A percentile compares a stretch with the other conserved stretches of the same genome.
Evolutionary conservation across 2,113 vertebrate genomes (phyloP).

Genomic region (Danionella cerebrum): DNA sequence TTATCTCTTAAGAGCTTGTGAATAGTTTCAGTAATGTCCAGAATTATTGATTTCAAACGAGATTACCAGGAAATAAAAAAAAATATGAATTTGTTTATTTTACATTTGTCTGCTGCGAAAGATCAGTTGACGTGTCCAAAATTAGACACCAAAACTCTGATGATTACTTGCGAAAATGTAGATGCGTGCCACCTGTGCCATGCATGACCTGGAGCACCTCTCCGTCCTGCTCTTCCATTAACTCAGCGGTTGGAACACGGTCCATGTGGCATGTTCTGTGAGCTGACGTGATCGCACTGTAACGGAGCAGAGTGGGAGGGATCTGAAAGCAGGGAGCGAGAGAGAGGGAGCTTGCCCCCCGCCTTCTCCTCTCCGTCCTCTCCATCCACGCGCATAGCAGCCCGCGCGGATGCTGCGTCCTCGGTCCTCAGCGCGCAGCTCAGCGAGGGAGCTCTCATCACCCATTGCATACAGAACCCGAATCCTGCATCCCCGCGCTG

Average conservation of each 20-base stretch:
- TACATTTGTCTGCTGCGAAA: too few relatives aligned
- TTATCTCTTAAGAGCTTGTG: too few relatives aligned
- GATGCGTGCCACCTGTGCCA: not conserved
- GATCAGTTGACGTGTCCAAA: too few relatives aligned
- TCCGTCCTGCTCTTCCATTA: not conserved
- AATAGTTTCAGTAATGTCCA: too few relatives aligned
- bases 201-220: not conserved
- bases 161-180: not conserved
- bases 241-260: not conserved
- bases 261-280: slow-evolving; percentile 8
- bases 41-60: too few relatives aligned
- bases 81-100: too few relatives aligned
- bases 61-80: too few relatives aligned
- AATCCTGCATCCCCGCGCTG: slow-evolving; percentile 56
- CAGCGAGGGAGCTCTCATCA: slow-evolving; percentile 46
- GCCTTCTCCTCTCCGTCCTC: slow-evolving; percentile 21
- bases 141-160: too few relatives aligned
- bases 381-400: slow-evolving; percentile 39
- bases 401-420: slow-evolving; percentile 60
- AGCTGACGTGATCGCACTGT: slow-evolving; percentile 36
- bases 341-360: slow-evolving; percentile 14
- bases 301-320: slow-evolving; percentile 31
- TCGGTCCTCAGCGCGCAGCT: slow-evolving; percentile 57
- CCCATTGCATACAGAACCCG: slow-evolving; percentile 53
- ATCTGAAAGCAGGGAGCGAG: slow-evolving; percentile 18